Base-by-base conservation (phyloP, 2,113 vertebrate genomes). In the Sclerurus mexicanus region DNA sequence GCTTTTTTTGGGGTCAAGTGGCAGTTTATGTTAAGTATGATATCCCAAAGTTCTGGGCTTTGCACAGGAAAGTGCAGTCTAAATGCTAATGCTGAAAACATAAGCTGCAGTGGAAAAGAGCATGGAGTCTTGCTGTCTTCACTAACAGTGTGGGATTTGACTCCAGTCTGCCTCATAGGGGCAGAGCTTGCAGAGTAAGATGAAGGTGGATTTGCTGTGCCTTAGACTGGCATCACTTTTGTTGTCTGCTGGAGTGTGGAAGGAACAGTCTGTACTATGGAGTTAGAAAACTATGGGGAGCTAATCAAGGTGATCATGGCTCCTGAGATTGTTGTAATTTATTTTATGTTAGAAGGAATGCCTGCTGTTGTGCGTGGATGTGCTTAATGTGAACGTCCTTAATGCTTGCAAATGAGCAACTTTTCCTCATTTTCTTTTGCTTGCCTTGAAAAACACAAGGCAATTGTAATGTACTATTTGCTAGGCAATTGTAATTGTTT, bases 401-500 rank as follows among this genome's bases (percentile, higher is more conserved):
- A 55, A 24, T 74, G 73, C 4, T 15, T 96, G 74, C 31, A 74
- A 24, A 23, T 20, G 18, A 90, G 59, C 83, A 93, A 49, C 68
- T 94, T 85, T 93, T 73, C 47, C 47, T 74, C 60, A 20, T 75
- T 73, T 86, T 71, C 49, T 69, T 55, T 90, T 86, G 66, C 55
- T 67, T 91, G 40, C 44, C 63, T 64, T 40, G 63, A 39, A 49
- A 64, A 82, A 23, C 35, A 31, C 25, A 35, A 63, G 27, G 55
- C 44, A 72, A 10, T 59, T 8, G 6, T 55, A 31, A 14, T 60
- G 49, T 4, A 35, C 76, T 76, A 84, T 90, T 92, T 91, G 60
- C 49, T 89, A 49, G 73, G 84, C 53, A 40, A 24, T 89, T 91
- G 31, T 82, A 90, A 94, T 95, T 90, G 55, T 31, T 96, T 92